A percentile compares a stretch with the other conserved stretches of the same genome.
Conservation (phyloP, 1,140 invertebrate genomes). For the Metopolophium dirhodum region DNA sequence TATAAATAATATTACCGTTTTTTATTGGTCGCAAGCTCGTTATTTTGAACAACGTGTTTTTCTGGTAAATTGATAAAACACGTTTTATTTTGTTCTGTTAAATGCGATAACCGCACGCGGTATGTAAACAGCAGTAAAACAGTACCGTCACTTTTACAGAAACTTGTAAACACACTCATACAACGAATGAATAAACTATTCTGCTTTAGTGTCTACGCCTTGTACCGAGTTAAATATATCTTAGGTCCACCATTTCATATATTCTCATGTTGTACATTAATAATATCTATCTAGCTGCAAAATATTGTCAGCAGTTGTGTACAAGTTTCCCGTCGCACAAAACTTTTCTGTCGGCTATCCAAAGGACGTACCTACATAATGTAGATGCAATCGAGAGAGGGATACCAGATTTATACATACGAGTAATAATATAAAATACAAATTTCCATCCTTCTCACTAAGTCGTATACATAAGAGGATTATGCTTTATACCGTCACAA, state of each 20-base stretch:
- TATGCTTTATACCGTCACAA: constrained; percentile 48
- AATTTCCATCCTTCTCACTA: constrained; percentile 34
- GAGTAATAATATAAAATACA: constrained; percentile 42
- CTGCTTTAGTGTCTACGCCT: neutral
- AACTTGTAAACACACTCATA: neutral
- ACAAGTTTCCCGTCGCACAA: neutral
- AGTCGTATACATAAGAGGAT: constrained; percentile 52
- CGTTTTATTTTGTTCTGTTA: neutral
- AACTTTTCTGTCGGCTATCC: constrained; percentile 14
- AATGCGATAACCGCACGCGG: neutral
- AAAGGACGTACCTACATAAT: neutral
- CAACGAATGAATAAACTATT: neutral
- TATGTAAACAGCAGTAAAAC: neutral
- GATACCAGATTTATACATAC: constrained; percentile 4
- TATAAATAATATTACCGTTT: neutral
- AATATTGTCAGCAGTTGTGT: neutral
- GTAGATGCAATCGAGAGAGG: neutral
- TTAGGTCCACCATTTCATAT: neutral
- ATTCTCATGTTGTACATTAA: neutral
- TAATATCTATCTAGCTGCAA: neutral
- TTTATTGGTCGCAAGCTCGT: neutral
- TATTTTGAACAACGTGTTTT: neutral
- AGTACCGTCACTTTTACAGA: neutral
- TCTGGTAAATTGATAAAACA: neutral
- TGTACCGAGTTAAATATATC: neutral